Conservation (phyloP, 2,113 vertebrate species). For the Odocoileus virginianus region DNA sequence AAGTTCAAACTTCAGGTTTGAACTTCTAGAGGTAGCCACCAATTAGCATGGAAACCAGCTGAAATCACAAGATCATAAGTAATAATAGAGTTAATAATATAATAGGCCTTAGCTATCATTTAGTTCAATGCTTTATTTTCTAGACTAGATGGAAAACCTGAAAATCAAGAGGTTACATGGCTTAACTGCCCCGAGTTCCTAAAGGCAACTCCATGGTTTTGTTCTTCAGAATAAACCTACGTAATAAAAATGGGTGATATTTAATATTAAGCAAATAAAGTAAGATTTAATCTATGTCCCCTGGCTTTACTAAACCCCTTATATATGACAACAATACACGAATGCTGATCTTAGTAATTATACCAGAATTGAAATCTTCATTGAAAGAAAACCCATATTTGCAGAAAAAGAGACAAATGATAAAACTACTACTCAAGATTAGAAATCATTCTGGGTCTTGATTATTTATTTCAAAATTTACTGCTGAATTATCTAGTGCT, state of each 20-base stretch:
- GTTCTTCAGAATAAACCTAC: background rate
- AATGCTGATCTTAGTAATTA: background rate
- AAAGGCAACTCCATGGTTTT: background rate
- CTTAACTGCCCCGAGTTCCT: background rate
- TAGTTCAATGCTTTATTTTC: background rate
- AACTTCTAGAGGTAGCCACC: background rate
- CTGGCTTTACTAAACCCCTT: background rate
- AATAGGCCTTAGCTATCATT: background rate
- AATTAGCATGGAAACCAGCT: background rate
- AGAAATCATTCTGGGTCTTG: conserved; percentile 22
- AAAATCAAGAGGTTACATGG: background rate
- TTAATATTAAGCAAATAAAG: background rate
- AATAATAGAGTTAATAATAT: background rate
- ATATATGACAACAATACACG: background rate
- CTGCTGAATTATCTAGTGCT: background rate
- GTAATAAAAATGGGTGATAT: background rate
- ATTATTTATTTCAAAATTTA: background rate
- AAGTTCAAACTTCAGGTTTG: background rate
- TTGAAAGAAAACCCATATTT: background rate
- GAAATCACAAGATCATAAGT: conserved; percentile 1
- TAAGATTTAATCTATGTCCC: background rate
- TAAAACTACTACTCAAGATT: background rate
- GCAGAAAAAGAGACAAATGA: background rate
- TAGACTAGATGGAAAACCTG: background rate
- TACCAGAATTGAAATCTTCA: background rate